Evolutionary conservation across 1,140 invertebrate species (phyloP), one percentile per base, ranked within the genome.

Genomic region (Cryptotermes secundus): DNA sequence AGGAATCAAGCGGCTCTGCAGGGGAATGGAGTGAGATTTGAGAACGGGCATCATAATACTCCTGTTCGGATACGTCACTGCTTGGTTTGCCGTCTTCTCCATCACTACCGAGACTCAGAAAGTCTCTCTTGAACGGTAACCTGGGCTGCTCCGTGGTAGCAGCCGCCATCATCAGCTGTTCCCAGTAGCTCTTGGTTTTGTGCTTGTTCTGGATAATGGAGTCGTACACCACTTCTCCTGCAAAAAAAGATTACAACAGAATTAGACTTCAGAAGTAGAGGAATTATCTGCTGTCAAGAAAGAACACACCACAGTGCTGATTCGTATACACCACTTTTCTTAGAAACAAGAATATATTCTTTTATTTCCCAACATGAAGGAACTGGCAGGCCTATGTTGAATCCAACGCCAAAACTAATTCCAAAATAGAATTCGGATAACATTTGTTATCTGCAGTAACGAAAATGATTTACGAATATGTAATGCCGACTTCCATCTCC

Each of bases 161-260:
- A 12, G 83, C 87, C 34, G 87, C 87, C 86, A 88, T 87, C 89
- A 89, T 89, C 79, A 87, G 81, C 82, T 87, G 87, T 83, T 89
- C 89, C 89, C 89, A 89, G 83, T 89, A 88, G 35, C 85, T 86
- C 85, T 89, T 89, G 26, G 87, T 87, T 84, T 88, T 87, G 49
- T 88, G 85, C 85, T 89, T 89, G 85, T 89, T 89, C 81, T 89
- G 86, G 19, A 89, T 86, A 45, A 89, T 89, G 19, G 89, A 89
- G 84, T 88, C 87, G 49, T 86, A 87, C 22, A 89, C 88, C 34
- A 89, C 87, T 83, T 88, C 87, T 81, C 86, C 89, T 89, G 86
- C 7, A 87, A 86, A 53, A 82, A 82, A 1, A 72, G 16, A 72
- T 19, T 19, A 49, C 45, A 19, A 49, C 45, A 0, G 22, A 49